Evolutionary conservation across 1,140 invertebrate genomes (phyloP), one percentile per base, ranked within the genome.

Genomic region (Drosophila malerkotliana): DNA sequence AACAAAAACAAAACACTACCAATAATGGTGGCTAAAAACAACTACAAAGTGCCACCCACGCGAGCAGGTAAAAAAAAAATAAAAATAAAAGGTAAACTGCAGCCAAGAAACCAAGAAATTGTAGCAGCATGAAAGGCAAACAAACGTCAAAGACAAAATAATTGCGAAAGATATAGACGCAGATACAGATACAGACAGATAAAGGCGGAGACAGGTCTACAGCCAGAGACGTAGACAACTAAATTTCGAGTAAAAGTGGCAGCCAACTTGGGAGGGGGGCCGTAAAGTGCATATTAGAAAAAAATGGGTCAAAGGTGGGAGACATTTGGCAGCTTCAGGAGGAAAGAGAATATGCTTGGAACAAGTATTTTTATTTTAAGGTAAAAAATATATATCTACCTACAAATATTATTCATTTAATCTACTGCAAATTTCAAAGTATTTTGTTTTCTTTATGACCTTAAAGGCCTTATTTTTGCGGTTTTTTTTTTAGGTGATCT

Each of bases 181-280:
- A 56, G 62, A 56, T 48, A 52, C 28, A 26, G 51, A 32, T 32
- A 49, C 44, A 56, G 62, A 56, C 49, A 67, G 64, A 69, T 47
- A 63, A 55, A 55, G 51, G 51, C 21, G 41, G 41, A 14, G 30
- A 18, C 44, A 77, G 66, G 64, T 44, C n/a, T 44, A 24, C 8
- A 18, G 15, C 15, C 18, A 4, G 24, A 72, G 57, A 66, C 62
- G 62, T 32, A 77, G 67, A 77, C 56, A 69, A 57, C 76, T 87
- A 66, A 74, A 87, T 68, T 75, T 77, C 54, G 44, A 67, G 79
- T 72, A 79, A 81, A 78, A 85, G 81, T 72, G 57, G 18, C 74
- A 71, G 21, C 21, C 21, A 21, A 21, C 2, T 21, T 47, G 10
- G 15, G 28, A 41, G 39, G 14, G 64, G 26, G 7, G 32, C 4